Base-by-base conservation (phyloP, 2,113 vertebrate genomes). In the Leucosticte australis region DNA sequence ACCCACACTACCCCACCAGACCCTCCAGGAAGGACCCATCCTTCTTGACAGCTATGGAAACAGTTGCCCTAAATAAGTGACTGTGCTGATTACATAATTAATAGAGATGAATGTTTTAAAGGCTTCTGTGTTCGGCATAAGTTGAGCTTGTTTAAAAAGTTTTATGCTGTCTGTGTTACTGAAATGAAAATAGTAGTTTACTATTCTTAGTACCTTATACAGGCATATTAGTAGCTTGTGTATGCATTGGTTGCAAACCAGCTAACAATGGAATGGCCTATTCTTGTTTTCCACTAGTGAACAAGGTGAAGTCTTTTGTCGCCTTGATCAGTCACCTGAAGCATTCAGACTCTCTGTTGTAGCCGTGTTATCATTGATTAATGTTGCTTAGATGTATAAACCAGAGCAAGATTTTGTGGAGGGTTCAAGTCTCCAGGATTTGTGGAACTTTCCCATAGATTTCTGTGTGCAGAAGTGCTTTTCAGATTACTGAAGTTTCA, bases 1-100 rank as follows among this genome's bases (percentile, higher is more conserved):
- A 14, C 37, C 0, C 0, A 0, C 13, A 4, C 13, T 81, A 31
- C 33, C 8, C 8, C 9, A 59, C 33, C 13, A 17, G 23, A 14
- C 39, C 35, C 35, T 81, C 52, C 1, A 9, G 50, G 37, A 56
- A 26, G 35, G 37, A 73, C 11, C 52, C 13, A 6, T 50, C 37
- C 27, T 14, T 4, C 15, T 74, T 57, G 44, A 41, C 27, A 71
- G 24, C 41, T 56, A 18, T 31, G 26, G 65, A 92, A 59, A 33
- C 49, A 23, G 10, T 47, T 88, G 13, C 15, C 11, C 47, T 92
- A 68, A 76, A 27, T 39, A 74, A 74, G 9, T 90, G 57, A 73
- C 55, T 37, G 24, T 83, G 28, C 8, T 81, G 37, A 74, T 67
- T 57, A 33, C 14, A 8, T 23, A n/a, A 23, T 53, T 63, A 65